These are phyloP conservation scores for Lasaia peninsularis DNA, from an alignment of 1,140 invertebrate species.

Conservation along the genomic window DNA sequence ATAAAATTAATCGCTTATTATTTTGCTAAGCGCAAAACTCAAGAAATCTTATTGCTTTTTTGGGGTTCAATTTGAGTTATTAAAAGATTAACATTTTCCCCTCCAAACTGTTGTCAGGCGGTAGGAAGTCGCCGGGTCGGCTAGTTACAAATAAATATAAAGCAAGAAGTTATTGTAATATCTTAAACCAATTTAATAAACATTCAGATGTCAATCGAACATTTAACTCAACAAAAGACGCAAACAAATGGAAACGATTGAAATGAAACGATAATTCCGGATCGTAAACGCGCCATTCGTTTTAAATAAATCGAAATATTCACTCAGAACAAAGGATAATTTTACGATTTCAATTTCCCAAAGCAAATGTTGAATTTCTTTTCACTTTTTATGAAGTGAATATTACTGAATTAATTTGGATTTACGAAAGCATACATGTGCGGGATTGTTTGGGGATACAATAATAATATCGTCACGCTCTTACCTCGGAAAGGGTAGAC, in stretches of 20 bases:
- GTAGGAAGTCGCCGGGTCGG: too few relatives aligned
- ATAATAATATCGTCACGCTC: too few relatives aligned
- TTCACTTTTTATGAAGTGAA: neutral
- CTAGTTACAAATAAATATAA: neutral
- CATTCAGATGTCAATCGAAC: neutral
- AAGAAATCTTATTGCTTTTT: too few relatives aligned
- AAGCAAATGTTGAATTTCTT: neutral
- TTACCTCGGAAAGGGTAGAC: too few relatives aligned
- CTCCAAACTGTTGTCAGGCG: too few relatives aligned
- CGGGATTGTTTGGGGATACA: too few relatives aligned
- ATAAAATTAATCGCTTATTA: too few relatives aligned
- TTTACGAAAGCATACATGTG: too few relatives aligned
- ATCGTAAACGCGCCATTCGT: neutral
- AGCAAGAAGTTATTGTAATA: too few relatives aligned
- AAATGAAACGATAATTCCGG: neutral
- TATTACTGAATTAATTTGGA: neutral
- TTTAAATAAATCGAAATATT: neutral
- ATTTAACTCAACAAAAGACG: neutral
- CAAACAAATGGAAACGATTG: neutral
- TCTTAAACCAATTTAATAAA: neutral
- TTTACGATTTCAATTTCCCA: conserved; percentile 4
- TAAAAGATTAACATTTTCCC: too few relatives aligned
- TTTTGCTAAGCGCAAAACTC: too few relatives aligned
- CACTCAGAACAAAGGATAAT: neutral
- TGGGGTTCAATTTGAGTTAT: too few relatives aligned